Base-by-base conservation (phyloP, 2,797 vertebrate species). In the Arnoldichthys spilopterus region DNA sequence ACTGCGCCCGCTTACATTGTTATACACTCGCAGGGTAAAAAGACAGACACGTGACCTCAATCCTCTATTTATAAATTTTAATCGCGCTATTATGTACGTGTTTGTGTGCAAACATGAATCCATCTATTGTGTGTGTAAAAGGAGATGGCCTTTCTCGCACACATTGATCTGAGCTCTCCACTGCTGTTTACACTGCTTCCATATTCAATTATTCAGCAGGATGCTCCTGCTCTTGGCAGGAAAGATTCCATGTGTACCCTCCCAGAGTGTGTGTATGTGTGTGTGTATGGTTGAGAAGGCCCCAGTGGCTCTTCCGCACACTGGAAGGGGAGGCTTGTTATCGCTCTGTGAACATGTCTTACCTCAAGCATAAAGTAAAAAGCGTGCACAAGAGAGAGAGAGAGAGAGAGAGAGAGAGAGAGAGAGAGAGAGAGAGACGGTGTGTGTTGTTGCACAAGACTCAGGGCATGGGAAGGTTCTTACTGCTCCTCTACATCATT, bases 171-270 rank as follows among this genome's bases (percentile, higher is more conserved):
- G 15, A 68, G 56, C 54, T 16, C 71, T 15, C 28, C 32, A 34
- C 22, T 9, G 20, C 69, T 69, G 77, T 80, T 75, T 70, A 80
- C 72, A 69, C 64, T 68, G 11, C 16, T 61, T 59, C 6, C 32
- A 12, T 74, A 63, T 74, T 80, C 64, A 80, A 75, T 79, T 49
- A 79, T 80, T 74, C 72, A 80, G 43, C 72, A 69, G 54, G 56
- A 69, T 68, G 58, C 22, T 79, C 71, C 32, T 26, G 37, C 53
- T 68, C 63, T 16, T 79, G 63, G 61, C 63, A 68, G 64, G 47
- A 68, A 40, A 59, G 56, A 2, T 30, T 40, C 47, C 28, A 49
- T n/a, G 20, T 56, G 32, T 51, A 72, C 26, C 13, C 22, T 40
- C 43, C 54, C 32, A 24, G 32, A 13, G 24, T 32, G 24, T 77